Conservation (phyloP, 2,797 vertebrate genomes). For the Linurgus olivaceus region DNA sequence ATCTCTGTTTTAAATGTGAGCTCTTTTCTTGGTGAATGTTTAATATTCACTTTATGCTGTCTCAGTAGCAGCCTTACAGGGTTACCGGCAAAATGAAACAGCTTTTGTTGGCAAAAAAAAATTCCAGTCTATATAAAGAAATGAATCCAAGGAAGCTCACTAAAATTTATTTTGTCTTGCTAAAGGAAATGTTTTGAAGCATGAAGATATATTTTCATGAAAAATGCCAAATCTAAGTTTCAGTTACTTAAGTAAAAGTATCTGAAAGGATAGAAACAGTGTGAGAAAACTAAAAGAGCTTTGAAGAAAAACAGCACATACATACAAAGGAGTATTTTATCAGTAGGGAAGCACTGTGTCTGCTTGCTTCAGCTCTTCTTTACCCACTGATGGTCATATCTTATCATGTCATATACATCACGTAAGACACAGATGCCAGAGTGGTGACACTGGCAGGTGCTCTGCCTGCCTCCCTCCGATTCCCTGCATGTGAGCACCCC, state of each 20-base stretch:
- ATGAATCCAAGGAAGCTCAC: not conserved
- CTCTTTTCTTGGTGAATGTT: not conserved
- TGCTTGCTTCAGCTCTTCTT: not conserved
- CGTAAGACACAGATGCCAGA: not conserved
- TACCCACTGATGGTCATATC: not conserved
- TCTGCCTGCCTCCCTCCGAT: not conserved
- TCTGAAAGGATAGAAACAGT: not conserved
- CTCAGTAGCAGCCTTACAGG: not conserved
- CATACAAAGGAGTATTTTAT: not conserved
- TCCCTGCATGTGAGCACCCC: not conserved
- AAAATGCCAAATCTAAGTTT: slow-evolving; percentile 9
- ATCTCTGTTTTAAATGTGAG: not conserved
- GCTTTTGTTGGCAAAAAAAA: not conserved
- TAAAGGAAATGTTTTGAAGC: not conserved
- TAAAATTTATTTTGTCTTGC: slow-evolving; percentile 5
- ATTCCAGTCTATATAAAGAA: not conserved
- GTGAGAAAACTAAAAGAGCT: slow-evolving; percentile 1
- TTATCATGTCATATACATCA: not conserved
- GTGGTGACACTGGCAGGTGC: rapidly evolving
- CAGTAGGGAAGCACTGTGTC: not conserved
- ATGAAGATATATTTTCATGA: not conserved
- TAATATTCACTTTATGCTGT: not conserved
- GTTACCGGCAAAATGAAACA: not conserved
- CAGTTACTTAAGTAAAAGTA: not conserved
- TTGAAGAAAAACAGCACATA: not conserved